These are phyloP conservation scores for Marcusenius ussheri DNA, from an alignment of 2,113 vertebrate genomes.

Conservation along the genomic window DNA sequence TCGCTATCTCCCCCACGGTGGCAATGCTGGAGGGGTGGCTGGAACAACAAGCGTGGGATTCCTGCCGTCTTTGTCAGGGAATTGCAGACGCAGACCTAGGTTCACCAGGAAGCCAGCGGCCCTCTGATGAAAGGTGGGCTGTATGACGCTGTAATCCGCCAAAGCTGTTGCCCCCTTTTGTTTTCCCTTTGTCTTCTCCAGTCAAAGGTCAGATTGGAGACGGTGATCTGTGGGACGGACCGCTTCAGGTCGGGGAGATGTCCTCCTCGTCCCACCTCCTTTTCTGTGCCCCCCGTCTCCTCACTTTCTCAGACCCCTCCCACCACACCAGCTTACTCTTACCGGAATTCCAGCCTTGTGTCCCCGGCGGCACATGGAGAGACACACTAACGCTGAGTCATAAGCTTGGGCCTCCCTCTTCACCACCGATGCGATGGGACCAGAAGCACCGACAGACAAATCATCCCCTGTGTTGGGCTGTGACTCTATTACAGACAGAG, in stretches of 20 bases:
- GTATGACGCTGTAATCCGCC: slow-evolving; percentile 30
- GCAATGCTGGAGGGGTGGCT: slow-evolving; percentile 26
- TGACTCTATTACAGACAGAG: too few relatives aligned
- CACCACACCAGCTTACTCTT: not conserved
- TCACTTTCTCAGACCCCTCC: not conserved
- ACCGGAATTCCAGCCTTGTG: not conserved
- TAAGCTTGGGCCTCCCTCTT: not conserved
- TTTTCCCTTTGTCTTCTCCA: slow-evolving; percentile 21
- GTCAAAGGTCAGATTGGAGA: slow-evolving; percentile 23
- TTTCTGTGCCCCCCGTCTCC: not conserved
- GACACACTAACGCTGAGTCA: not conserved
- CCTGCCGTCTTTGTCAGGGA: slow-evolving; percentile 31
- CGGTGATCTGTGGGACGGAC: not conserved
- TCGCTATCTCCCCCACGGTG: not conserved
- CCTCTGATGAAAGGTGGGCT: slow-evolving; percentile 29
- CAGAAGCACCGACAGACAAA: not conserved
- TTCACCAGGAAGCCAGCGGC: slow-evolving; percentile 30
- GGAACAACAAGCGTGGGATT: slow-evolving; percentile 33
- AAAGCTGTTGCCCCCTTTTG: slow-evolving; percentile 29
- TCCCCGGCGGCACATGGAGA: not conserved
- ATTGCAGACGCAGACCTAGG: slow-evolving; percentile 34
- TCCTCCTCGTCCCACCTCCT: not conserved
- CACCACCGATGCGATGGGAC: not conserved
- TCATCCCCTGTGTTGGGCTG: not conserved
- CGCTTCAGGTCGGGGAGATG: not conserved